Evolutionary conservation across 2,888 invertebrate species (phyloP).

Genomic region (Epicampocera succincta): DNA sequence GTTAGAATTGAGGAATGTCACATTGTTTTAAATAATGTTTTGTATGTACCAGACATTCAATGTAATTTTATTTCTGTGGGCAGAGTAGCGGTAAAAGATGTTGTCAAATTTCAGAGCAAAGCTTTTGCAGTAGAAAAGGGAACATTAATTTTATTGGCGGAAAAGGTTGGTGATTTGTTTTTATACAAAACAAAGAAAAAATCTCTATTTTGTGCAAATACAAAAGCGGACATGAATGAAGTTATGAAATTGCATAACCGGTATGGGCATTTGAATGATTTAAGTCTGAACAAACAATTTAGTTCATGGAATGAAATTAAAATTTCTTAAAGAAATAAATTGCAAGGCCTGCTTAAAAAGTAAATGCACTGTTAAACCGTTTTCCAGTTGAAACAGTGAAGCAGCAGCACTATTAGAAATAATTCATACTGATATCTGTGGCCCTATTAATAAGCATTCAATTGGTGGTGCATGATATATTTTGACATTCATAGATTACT

Average conservation of each 20-base stretch:
- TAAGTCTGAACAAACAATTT: constrained; percentile 11
- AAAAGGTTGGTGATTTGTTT: constrained; percentile 43
- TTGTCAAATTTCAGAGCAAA: constrained; percentile 39
- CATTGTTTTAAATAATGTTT: constrained; percentile 28
- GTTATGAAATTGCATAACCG: no score
- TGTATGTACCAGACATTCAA: constrained; percentile 49
- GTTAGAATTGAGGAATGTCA: constrained; percentile 4
- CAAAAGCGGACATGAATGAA: constrained; percentile 41
- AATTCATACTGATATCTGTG: constrained; percentile 59
- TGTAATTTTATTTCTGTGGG: constrained; percentile 59
- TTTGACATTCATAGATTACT: no score
- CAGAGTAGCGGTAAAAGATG: constrained; percentile 35
- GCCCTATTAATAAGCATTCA: constrained; percentile 46
- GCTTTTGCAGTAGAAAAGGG: no score
- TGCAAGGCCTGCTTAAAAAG: constrained; percentile 40
- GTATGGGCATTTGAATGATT: constrained; percentile 52
- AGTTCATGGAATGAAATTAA: constrained; percentile 32
- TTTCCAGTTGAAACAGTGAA: constrained; percentile 29
- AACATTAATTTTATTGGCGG: not conserved
- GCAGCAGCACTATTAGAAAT: constrained; percentile 44
- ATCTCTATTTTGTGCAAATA: no score
- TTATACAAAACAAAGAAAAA: no score
- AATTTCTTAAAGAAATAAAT: constrained; percentile 5
- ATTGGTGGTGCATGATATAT: constrained; percentile 55
- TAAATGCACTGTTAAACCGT: constrained; percentile 33